Evolutionary conservation across 2,113 vertebrate species (phyloP), one percentile per base, ranked within the genome.

Genomic region (Charadrius vociferus): DNA sequence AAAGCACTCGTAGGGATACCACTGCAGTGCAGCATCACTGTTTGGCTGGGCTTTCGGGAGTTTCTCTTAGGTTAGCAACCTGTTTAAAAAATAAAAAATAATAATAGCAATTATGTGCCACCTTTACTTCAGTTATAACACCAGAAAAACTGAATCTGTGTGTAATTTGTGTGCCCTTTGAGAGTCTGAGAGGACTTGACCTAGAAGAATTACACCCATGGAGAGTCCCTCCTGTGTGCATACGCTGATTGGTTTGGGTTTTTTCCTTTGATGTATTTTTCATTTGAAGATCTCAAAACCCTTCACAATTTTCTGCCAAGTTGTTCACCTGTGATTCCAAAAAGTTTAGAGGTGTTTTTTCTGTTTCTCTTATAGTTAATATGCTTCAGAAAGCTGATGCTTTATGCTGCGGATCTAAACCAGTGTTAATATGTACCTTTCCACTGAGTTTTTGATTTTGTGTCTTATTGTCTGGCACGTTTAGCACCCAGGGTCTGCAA

Each of bases 1-100:
- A 21, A 27, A 65, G 39, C 22, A 0, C 24, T 14, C 3, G 2
- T 10, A 18, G 0, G 10, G 22, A 2, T 18, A 5, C 1, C 0
- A 0, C 23, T 22, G 52, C 43, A 8, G 58, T 2, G 19, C 43
- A 56, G 61, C 34, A 3, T 11, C 6, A 47, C 30, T 37, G 34
- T 17, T 34, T 3, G 49, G 74, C 61, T 45, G 71, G 21, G 80
- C 52, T 8, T 45, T 45, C 45, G 18, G 45, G 30, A 30, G 39
- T 9, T 67, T 24, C 32, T 36, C 10, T 36, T 2, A 27, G 19
- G 10, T 43, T 8, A n/a, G 34, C 39, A 81, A 30, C n/a, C 32
- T 19, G 9, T 23, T 23, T 37, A 23, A 83, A 73, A 56, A 74
- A 7, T 3, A 10, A 43, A 23, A 59, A 36, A 63, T 6, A 55